Conservation (phyloP, 1,140 invertebrate genomes). For the Drosophila kikkawai region DNA sequence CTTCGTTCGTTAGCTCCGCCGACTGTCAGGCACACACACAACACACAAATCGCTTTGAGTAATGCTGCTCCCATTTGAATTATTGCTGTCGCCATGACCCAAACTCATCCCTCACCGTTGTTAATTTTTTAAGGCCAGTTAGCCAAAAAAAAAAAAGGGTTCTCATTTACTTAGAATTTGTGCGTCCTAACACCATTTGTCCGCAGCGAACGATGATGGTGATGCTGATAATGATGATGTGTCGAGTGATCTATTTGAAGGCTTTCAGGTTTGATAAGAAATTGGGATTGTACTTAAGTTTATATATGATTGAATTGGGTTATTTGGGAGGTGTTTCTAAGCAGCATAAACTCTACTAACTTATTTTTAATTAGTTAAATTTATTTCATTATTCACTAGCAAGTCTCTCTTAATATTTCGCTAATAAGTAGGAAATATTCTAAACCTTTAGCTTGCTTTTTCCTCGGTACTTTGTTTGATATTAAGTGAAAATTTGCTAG, state of each 20-base stretch:
- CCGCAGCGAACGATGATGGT: slow-evolving; percentile 26
- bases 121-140: slow-evolving; percentile 40
- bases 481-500: no score
- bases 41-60: slow-evolving; percentile 62
- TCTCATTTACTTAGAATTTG: slow-evolving; percentile 46
- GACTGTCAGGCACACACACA: slow-evolving; percentile 54
- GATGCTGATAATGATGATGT: slow-evolving; percentile 34
- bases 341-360: no score
- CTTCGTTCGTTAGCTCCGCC: slow-evolving; percentile 61
- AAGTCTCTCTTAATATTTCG: no score
- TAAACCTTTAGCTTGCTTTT: no score
- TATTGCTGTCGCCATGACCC: slow-evolving; percentile 69
- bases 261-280: slow-evolving; percentile 11
- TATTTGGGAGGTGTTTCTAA: no score
- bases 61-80: slow-evolving; percentile 79
- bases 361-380: no score
- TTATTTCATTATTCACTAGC: no score
- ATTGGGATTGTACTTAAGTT: background rate
- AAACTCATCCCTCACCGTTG: slow-evolving; percentile 11
- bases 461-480: no score
- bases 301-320: background rate
- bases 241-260: slow-evolving; percentile 15
- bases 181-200: slow-evolving; percentile 32
- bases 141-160: slow-evolving; percentile 52
- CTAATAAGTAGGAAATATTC: no score